Base-by-base conservation (phyloP, 2,113 vertebrate species). In the Solea senegalensis region DNA sequence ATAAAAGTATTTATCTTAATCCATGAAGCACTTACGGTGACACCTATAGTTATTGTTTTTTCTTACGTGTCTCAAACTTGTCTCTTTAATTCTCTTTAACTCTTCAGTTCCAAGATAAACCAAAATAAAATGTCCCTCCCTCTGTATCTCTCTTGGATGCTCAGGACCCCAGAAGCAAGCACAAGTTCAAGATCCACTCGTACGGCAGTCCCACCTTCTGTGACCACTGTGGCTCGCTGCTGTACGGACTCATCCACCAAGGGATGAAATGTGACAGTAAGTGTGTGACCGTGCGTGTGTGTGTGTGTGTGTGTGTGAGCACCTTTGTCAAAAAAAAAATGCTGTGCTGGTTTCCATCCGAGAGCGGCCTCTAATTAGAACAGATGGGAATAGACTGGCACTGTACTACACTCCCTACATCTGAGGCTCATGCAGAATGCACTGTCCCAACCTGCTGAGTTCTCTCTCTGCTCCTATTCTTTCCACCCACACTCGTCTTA, bases 201-300 rank as follows among this genome's bases (percentile, higher is more conserved):
- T 99, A 98, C 0, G 97, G 97, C 28, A 98, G 97, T 83, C 97
- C 97, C 0, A 99, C 97, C 3, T 99, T 99, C 84, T 99, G 97
- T 9, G 97, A 99, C 85, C 97, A 99, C 74, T 99, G 97, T 7
- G 97, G 97, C 3, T 99, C 97, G 0, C 92, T 99, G 90, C 95
- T 99, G 3, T 99, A 98, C 0, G 97, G 97, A 21, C 96, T 99
- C 45, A 94, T 99, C 87, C 97, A 99, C 90, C 97, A 99, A 62
- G 97, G 97, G 59, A 99, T 99, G 97, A 99, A 99, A 86, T 99
- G 97, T 83, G 97, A 99, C 94, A 98, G 97, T 99, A 90, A 97
- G 97, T 48, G 61, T 34, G 45, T 48, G 26, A 2, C 44, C 72
- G 69, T 54, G 64, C 41, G 67, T 40, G 63, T 46, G 53, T 70